Conservation (phyloP, 2,888 invertebrate genomes). For the Tortrix viridana region DNA sequence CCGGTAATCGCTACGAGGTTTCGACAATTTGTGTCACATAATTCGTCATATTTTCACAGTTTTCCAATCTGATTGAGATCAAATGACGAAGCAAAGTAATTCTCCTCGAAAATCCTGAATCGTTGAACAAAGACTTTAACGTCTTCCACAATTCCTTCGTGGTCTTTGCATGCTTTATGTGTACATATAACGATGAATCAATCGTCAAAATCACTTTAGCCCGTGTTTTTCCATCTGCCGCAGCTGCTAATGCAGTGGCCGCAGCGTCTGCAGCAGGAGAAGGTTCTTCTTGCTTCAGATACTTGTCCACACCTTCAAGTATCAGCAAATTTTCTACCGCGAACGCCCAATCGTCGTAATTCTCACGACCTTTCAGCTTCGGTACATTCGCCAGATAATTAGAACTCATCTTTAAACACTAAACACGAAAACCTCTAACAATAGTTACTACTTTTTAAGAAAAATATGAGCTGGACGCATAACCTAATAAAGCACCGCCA, state of each 20-base stretch:
- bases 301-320: constrained; percentile 10
- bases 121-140: constrained; percentile 43
- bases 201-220: constrained; percentile 14
- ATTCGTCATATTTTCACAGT: constrained; percentile 14
- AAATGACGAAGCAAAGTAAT: constrained; percentile 29
- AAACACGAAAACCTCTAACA: too few species aligned
- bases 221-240: neutral
- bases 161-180: constrained; percentile 43
- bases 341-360: constrained; percentile 12
- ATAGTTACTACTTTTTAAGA: too few species aligned
- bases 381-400: constrained; percentile 6
- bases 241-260: neutral
- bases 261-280: neutral
- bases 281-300: constrained; percentile 2
- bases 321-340: constrained; percentile 10
- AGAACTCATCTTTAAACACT: too few species aligned
- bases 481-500: too few species aligned
- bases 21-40: constrained; percentile 32
- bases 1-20: constrained; percentile 12
- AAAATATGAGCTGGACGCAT: too few species aligned
- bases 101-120: constrained; percentile 29
- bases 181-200: constrained; percentile 42
- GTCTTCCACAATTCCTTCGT: constrained; percentile 43
- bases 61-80: constrained; percentile 19
- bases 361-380: constrained; percentile 5